These are phyloP conservation scores for Hirtodrosophila confusa DNA, from an alignment of 2,888 invertebrate genomes.

Conservation along the genomic window DNA sequence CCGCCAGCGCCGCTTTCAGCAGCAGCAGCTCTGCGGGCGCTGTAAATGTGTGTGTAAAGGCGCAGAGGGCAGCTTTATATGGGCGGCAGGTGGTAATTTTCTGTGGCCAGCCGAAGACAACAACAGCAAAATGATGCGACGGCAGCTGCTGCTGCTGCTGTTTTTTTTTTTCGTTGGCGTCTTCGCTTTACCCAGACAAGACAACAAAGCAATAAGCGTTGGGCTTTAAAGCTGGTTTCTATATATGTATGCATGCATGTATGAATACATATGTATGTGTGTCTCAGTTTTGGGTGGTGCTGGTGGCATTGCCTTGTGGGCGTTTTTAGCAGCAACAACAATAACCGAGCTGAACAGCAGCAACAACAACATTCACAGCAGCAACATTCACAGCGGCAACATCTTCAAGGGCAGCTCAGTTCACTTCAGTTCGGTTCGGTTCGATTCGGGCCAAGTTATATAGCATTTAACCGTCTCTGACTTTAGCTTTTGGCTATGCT, in stretches of 20 bases:
- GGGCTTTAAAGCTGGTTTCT: conserved; percentile 64
- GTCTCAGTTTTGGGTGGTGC: conserved; percentile 63
- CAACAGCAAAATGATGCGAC: conserved; percentile 52
- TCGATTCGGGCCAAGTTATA: conserved; percentile 48
- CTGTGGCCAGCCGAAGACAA: conserved; percentile 56
- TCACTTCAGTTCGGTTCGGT: conserved; percentile 22
- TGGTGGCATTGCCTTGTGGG: conserved; percentile 63
- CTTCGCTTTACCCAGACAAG: conserved; percentile 54
- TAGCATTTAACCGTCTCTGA: conserved; percentile 47
- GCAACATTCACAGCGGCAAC: conserved; percentile 35
- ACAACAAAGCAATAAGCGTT: conserved; percentile 62
- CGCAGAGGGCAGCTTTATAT: conserved; percentile 65
- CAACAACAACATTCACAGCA: conserved; percentile 29
- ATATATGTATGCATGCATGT: conserved; percentile 9
- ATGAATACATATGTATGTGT: conserved; percentile 1
- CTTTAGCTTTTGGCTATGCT: conserved; percentile 75
- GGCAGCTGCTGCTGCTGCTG: conserved; percentile 63
- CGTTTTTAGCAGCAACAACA: conserved; percentile 47
- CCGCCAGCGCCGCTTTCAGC: conserved; percentile 34
- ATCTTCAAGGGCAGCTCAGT: conserved; percentile 65
- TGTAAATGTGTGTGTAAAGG: conserved; percentile 25
- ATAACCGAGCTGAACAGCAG: conserved; percentile 18
- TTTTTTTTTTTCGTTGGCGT: conserved; percentile 57
- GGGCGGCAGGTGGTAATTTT: conserved; percentile 82
- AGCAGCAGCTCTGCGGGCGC: conserved; percentile 33